A percentile compares a stretch with the other conserved stretches of the same genome.
phyloP scores from a whole-genome alignment of 2,797 vertebrate genomes.

The Danio jaintianensis region DNA sequence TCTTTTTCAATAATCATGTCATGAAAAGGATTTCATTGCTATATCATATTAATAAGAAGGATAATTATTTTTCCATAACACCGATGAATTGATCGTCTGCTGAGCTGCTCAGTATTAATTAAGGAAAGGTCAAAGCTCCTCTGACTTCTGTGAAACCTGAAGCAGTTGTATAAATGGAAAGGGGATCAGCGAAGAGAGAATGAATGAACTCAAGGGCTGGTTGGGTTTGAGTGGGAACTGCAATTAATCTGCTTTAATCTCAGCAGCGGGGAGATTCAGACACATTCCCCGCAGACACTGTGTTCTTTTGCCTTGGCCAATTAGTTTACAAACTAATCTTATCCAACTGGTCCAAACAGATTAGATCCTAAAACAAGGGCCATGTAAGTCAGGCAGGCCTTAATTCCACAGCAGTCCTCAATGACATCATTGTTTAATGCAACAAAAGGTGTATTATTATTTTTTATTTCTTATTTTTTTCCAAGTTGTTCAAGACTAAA shows the following conservation, averaged over 20 bases:
- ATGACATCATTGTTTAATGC: slow-evolving; percentile 40
- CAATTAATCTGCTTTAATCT: slow-evolving; percentile 58
- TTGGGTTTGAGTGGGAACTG: slow-evolving; percentile 37
- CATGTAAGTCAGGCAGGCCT: slow-evolving; percentile 8
- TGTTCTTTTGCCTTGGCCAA: slow-evolving; percentile 39
- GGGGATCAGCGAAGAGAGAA: slow-evolving; percentile 34
- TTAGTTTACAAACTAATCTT: slow-evolving; percentile 57
- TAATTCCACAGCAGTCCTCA: slow-evolving; percentile 25
- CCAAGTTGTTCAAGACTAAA: background rate
- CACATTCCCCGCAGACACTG: slow-evolving; percentile 42
- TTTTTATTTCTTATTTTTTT: background rate
- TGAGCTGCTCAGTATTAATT: background rate
- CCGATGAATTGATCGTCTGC: background rate
- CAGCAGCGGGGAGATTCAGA: slow-evolving; percentile 45
- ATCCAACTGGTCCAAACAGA: slow-evolving; percentile 33
- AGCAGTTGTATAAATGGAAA: slow-evolving; percentile 21
- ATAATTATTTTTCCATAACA: background rate
- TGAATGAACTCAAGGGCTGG: slow-evolving; percentile 21
- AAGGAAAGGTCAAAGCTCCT: background rate
- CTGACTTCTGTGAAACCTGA: background rate
- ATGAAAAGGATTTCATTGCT: too few relatives aligned
- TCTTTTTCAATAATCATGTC: too few relatives aligned
- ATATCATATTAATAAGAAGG: background rate
- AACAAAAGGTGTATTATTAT: background rate
- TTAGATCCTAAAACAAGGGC: slow-evolving; percentile 36